Percentiles rank a stretch among this genome's conserved stretches.
Conservation (phyloP, 2,888 invertebrate genomes). For the Toxonevra muliebris region DNA sequence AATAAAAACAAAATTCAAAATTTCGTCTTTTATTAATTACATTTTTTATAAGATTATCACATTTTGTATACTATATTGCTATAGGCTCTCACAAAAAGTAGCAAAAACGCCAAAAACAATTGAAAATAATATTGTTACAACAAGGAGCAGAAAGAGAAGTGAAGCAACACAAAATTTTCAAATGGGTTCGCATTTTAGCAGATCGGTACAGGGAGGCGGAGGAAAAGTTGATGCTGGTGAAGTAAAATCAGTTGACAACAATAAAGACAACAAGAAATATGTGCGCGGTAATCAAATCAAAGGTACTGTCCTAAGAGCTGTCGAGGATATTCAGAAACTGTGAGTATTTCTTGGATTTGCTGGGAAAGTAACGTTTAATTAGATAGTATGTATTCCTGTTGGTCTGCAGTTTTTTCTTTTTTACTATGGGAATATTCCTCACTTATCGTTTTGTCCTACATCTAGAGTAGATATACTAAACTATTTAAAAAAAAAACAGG, state of each 20-base stretch:
- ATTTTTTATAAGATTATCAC: slow-evolving; percentile 5
- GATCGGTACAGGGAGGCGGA: background rate
- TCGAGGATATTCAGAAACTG: slow-evolving; percentile 22
- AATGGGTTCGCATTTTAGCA: slow-evolving; percentile 20
- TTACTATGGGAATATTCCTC: too few relatives aligned
- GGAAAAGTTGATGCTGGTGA: background rate
- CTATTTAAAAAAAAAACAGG: too few relatives aligned
- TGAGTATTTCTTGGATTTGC: too few relatives aligned
- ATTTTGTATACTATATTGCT: background rate
- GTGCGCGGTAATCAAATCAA: background rate
- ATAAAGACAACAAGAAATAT: background rate
- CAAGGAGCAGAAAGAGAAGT: background rate
- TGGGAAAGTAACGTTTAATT: background rate
- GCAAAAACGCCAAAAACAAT: background rate
- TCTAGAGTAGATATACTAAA: too few relatives aligned
- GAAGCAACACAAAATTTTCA: too few relatives aligned
- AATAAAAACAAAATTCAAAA: slow-evolving; percentile 9
- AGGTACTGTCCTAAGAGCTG: slow-evolving; percentile 9
- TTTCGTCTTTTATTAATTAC: background rate
- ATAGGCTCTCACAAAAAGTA: too few relatives aligned
- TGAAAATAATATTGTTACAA: background rate
- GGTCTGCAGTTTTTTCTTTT: too few relatives aligned
- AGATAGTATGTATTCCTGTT: too few relatives aligned
- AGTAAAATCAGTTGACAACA: background rate
- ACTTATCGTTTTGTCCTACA: too few relatives aligned